Conservation (phyloP, 2,797 vertebrate species). For the Aselliscus stoliczkanus region DNA sequence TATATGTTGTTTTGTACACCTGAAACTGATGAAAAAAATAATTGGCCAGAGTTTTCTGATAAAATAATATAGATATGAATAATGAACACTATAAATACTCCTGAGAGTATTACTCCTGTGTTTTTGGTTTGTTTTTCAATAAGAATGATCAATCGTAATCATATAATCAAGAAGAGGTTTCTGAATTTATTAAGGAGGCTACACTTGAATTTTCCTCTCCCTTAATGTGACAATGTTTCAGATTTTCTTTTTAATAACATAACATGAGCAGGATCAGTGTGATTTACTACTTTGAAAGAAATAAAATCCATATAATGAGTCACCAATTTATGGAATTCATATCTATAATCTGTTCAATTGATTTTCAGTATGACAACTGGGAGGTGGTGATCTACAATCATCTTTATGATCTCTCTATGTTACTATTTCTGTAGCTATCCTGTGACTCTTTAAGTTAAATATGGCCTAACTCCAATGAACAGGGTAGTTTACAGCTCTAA, state of each 20-base stretch:
- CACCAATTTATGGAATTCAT: neutral
- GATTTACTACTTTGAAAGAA: neutral
- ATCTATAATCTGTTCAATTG: neutral
- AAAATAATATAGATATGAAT: neutral
- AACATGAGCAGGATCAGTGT: neutral
- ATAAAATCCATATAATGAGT: neutral
- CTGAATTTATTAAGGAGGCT: neutral
- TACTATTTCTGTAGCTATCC: neutral
- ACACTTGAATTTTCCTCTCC: neutral
- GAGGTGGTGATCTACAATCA: neutral
- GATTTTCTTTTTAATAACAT: neutral
- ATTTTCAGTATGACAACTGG: neutral
- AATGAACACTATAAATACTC: neutral
- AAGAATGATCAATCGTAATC: neutral
- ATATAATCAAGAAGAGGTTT: neutral
- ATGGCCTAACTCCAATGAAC: neutral
- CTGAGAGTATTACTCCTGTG: neutral
- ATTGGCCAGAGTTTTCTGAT: slow-evolving; percentile 19
- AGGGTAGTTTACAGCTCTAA: neutral
- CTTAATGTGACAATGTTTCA: neutral
- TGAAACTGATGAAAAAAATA: neutral
- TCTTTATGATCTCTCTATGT: neutral
- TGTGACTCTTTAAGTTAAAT: neutral
- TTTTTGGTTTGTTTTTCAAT: neutral
- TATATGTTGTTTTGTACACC: too few relatives aligned